A percentile compares a stretch with the other conserved stretches of the same genome.
These are phyloP conservation scores for Aleiodes testaceus DNA, from an alignment of 2,888 invertebrate genomes.

Conservation along the genomic window DNA sequence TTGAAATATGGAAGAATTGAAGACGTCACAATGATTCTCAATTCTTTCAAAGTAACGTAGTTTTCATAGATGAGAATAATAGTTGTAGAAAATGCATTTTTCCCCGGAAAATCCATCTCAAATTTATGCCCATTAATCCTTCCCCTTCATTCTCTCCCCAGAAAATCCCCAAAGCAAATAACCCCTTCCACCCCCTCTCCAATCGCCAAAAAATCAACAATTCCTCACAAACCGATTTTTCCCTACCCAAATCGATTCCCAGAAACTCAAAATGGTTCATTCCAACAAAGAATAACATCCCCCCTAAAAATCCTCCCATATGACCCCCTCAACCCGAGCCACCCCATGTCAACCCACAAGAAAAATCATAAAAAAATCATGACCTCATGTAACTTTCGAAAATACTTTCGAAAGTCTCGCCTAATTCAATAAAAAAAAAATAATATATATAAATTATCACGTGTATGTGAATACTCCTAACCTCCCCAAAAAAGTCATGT, in stretches of 20 bases:
- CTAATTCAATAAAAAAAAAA: not conserved
- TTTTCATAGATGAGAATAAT: too few relatives aligned
- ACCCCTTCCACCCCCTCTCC: too few relatives aligned
- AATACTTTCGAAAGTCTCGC: not conserved
- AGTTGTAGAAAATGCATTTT: too few relatives aligned
- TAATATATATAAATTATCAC: conserved; percentile 29
- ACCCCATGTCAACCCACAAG: not conserved
- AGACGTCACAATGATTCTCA: too few relatives aligned
- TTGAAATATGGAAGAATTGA: too few relatives aligned
- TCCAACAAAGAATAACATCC: not conserved
- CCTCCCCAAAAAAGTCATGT: conserved; percentile 21
- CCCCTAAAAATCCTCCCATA: not conserved
- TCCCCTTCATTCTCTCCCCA: too few relatives aligned
- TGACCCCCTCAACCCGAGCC: not conserved
- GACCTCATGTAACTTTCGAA: not conserved
- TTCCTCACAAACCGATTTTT: not conserved
- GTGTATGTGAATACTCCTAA: conserved; percentile 40
- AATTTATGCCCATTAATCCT: too few relatives aligned
- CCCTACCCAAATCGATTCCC: not conserved
- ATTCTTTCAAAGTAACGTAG: too few relatives aligned
- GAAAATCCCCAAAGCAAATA: too few relatives aligned
- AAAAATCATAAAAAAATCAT: not conserved
- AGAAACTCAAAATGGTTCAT: conserved; percentile 13
- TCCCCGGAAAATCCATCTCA: too few relatives aligned
- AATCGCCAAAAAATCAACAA: not conserved